phyloP scores from a whole-genome alignment of 2,888 invertebrate species.

The Eulithis testata region DNA sequence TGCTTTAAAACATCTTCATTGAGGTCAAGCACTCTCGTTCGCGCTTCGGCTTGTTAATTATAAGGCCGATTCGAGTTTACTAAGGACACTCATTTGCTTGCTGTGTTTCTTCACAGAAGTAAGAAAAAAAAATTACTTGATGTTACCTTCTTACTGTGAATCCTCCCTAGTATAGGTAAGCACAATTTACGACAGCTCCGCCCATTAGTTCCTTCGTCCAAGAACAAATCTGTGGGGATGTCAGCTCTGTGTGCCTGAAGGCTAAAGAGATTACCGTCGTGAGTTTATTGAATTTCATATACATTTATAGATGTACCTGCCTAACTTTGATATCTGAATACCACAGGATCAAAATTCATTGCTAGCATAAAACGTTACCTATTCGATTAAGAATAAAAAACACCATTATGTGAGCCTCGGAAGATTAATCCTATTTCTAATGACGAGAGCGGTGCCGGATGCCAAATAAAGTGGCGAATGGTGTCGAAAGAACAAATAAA shows the following conservation, averaged over 20 bases:
- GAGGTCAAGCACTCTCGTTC: conserved; percentile 54
- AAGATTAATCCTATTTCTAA: too few species aligned
- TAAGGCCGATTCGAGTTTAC: conserved; percentile 33
- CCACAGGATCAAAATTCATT: too few species aligned
- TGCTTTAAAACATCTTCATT: conserved; percentile 53
- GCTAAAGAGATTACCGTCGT: too few species aligned
- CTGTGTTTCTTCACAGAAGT: conserved; percentile 14
- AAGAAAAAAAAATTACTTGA: not conserved
- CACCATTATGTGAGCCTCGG: conserved; percentile 55
- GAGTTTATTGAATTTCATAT: too few species aligned
- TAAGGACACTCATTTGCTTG: conserved; percentile 31
- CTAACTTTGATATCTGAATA: too few species aligned
- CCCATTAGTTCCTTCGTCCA: too few species aligned
- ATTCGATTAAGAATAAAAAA: conserved; percentile 55
- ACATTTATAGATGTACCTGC: too few species aligned
- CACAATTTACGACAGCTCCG: too few species aligned
- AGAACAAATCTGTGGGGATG: too few species aligned
- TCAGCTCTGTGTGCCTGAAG: too few species aligned
- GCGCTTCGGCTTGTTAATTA: conserved; percentile 39
- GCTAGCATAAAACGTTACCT: conserved; percentile 12
- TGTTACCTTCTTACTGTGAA: too few species aligned
- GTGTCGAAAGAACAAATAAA: conserved; percentile 70
- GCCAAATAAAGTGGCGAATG: conserved; percentile 67
- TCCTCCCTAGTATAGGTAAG: too few species aligned
- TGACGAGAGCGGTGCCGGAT: conserved; percentile 50